Percentiles rank a stretch among this genome's conserved stretches.
Evolutionary conservation across 1,140 invertebrate species (phyloP).

Genomic region (Prorops nasuta): DNA sequence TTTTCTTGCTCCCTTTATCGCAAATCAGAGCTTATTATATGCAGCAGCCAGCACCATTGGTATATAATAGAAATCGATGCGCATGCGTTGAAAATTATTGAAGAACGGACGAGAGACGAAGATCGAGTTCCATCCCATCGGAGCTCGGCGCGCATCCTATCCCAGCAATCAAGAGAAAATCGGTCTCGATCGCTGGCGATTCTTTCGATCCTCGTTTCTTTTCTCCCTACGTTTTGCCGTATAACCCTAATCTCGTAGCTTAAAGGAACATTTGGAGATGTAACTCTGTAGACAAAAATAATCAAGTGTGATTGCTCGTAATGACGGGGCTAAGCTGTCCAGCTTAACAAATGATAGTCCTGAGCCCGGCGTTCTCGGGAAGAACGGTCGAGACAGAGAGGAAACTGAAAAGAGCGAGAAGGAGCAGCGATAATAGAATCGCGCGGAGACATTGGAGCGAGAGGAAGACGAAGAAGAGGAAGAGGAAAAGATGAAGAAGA

Average conservation of each 20-base stretch:
- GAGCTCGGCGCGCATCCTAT: too few species aligned
- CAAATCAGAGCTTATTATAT: too few species aligned
- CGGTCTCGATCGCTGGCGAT: slow-evolving; percentile 23
- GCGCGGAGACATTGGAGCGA: too few species aligned
- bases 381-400: slow-evolving; percentile 10
- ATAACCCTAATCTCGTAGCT: too few species aligned
- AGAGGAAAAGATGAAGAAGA: slow-evolving; percentile 9
- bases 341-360: slow-evolving; percentile 55
- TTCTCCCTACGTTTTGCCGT: slow-evolving; percentile 8
- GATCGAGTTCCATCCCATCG: too few species aligned
- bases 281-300: slow-evolving; percentile 55
- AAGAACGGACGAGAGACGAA: too few species aligned
- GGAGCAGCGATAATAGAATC: too few species aligned
- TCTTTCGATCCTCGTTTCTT: slow-evolving; percentile 2
- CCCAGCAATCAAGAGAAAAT: slow-evolving; percentile 32
- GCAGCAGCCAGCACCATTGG: too few species aligned
- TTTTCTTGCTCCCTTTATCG: too few species aligned
- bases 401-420: slow-evolving; percentile 13
- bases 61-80: too few species aligned
- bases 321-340: slow-evolving; percentile 54
- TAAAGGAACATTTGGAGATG: too few species aligned
- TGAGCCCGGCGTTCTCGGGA: slow-evolving; percentile 12
- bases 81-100: too few species aligned
- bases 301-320: slow-evolving; percentile 57
- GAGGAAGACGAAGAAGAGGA: slow-evolving; percentile 24